Conservation (phyloP, 2,888 invertebrate species). For the Herminia tarsipennalis region DNA sequence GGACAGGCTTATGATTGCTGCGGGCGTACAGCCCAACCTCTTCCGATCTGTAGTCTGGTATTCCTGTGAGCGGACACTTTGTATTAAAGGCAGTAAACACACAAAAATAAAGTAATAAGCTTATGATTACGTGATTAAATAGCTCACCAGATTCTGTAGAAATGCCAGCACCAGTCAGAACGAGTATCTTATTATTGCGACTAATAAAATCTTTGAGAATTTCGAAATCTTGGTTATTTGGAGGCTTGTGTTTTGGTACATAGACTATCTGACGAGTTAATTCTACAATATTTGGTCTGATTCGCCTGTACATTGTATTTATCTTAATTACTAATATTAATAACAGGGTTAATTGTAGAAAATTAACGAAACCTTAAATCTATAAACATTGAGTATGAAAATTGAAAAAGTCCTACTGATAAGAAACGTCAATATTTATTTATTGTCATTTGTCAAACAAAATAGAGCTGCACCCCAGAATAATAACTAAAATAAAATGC, state of each 20-base stretch:
- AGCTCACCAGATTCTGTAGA: slow-evolving; percentile 97
- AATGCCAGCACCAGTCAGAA: slow-evolving; percentile 97
- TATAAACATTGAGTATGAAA: no score
- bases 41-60: slow-evolving; percentile 97
- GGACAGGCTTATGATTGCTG: slow-evolving; percentile 93
- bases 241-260: slow-evolving; percentile 92
- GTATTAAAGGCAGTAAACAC: no score
- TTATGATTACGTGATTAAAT: neutral
- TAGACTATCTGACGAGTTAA: slow-evolving; percentile 57
- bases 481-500: no score
- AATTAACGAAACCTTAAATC: no score
- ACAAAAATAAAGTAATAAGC: neutral
- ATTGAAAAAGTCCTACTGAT: no score
- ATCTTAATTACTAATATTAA: no score
- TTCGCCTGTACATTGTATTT: slow-evolving; percentile 46
- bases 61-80: slow-evolving; percentile 83
- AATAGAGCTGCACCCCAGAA: no score
- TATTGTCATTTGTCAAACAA: no score
- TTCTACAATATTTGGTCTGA: slow-evolving; percentile 24
- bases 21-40: slow-evolving; percentile 96
- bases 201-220: slow-evolving; percentile 86
- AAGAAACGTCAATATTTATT: no score
- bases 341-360: no score
- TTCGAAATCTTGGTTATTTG: slow-evolving; percentile 84
- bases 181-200: slow-evolving; percentile 85